Percentiles rank a stretch among this genome's conserved stretches.
Conservation (phyloP, 2,888 invertebrate genomes). For the Drosophila cognata region DNA sequence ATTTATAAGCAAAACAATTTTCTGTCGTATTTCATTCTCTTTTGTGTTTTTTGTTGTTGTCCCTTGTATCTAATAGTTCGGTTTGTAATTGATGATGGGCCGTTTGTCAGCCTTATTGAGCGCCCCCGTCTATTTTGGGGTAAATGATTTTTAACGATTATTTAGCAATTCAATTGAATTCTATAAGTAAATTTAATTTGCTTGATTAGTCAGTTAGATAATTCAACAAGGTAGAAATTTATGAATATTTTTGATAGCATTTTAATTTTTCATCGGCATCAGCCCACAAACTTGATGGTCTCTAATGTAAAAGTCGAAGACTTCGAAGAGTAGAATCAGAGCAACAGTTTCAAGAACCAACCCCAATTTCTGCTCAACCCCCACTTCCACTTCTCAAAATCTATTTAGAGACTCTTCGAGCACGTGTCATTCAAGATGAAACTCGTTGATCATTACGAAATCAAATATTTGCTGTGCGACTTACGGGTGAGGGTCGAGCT, state of each 20-base stretch:
- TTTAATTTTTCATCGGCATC: background rate
- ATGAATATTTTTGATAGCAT: background rate
- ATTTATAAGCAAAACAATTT: constrained; percentile 62
- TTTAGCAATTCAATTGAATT: constrained; percentile 22
- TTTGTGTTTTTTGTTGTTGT: background rate
- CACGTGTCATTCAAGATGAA: constrained; percentile 14
- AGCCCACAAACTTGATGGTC: too few species aligned
- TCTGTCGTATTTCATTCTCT: constrained; percentile 51
- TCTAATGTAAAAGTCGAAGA: background rate
- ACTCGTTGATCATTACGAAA: background rate
- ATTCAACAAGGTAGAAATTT: background rate
- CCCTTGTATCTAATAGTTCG: constrained; percentile 22
- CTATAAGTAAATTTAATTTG: background rate
- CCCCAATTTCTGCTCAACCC: background rate
- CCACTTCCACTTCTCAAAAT: background rate
- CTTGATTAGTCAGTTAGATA: background rate
- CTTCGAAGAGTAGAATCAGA: background rate
- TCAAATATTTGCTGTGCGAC: background rate
- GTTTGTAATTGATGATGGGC: constrained; percentile 74
- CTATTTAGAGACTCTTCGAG: constrained; percentile 6
- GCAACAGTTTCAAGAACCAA: background rate
- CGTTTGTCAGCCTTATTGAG: constrained; percentile 41
- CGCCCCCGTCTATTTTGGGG: constrained; percentile 49
- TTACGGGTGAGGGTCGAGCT: background rate
- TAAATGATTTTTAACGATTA: constrained; percentile 27